phyloP scores from a whole-genome alignment of 2,797 vertebrate species.

The Knipowitschia caucasica region DNA sequence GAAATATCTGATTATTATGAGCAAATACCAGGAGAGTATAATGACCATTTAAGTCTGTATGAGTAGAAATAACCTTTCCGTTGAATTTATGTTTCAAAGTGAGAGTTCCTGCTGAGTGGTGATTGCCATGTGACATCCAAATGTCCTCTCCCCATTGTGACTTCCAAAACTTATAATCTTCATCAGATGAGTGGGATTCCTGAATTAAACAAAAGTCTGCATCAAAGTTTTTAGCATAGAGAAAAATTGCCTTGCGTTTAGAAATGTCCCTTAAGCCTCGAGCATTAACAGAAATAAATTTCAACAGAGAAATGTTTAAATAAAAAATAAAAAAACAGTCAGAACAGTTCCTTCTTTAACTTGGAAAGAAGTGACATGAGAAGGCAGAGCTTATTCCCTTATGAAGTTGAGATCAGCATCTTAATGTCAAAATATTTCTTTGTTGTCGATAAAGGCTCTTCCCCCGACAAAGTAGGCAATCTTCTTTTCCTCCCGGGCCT shows the following conservation, averaged over 20 bases:
- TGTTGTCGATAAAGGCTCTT: slow-evolving; percentile 4
- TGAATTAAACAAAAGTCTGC: not conserved
- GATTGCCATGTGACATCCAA: not conserved
- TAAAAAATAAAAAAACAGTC: not conserved
- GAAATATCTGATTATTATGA: not conserved
- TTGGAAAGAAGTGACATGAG: not conserved
- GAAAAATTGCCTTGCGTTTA: not conserved
- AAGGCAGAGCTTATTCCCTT: not conserved
- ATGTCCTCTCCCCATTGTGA: not conserved
- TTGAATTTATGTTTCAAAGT: no score
- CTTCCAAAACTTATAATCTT: not conserved
- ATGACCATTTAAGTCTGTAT: not conserved
- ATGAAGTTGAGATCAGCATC: not conserved
- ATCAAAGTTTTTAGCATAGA: slow-evolving; percentile 2
- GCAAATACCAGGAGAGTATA: not conserved
- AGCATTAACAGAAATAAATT: not conserved
- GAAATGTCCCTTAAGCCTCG: not conserved
- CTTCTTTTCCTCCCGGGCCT: no score
- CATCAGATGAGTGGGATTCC: not conserved
- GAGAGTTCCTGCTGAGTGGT: no score
- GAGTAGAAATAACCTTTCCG: not conserved
- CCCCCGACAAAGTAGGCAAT: slow-evolving; percentile 1
- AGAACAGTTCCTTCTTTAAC: not conserved
- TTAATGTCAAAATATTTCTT: not conserved
- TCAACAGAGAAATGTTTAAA: not conserved